Conservation (phyloP, 2,113 vertebrate genomes). For the Sialia sialis region DNA sequence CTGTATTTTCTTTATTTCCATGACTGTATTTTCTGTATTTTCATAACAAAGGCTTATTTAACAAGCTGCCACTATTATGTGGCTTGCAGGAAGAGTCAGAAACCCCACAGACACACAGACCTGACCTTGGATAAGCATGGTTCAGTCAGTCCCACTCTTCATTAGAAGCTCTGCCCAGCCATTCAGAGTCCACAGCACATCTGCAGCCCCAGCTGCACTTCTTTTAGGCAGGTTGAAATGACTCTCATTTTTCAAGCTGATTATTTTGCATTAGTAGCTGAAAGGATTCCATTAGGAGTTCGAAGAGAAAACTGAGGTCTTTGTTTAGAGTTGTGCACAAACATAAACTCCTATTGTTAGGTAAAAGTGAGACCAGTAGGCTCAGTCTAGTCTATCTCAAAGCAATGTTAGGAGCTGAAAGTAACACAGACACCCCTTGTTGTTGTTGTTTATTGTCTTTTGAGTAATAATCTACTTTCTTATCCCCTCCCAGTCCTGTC, state of each 20-base stretch:
- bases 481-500: not conserved
- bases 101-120: not conserved
- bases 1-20: too few species aligned
- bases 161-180: not conserved
- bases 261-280: not conserved
- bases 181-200: not conserved
- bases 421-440: accelerated
- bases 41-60: not conserved
- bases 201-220: not conserved
- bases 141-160: not conserved
- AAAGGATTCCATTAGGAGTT: not conserved
- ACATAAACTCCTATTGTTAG: not conserved
- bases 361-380: not conserved
- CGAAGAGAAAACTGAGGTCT: not conserved
- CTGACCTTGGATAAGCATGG: not conserved
- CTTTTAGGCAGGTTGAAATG: not conserved
- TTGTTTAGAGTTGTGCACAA: not conserved
- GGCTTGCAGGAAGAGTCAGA: not conserved
- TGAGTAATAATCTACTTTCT: not conserved
- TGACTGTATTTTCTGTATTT: too few species aligned
- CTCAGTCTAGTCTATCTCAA: not conserved
- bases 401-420: not conserved
- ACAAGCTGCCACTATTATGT: not conserved
- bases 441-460: not conserved
- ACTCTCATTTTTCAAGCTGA: not conserved